Evolutionary conservation across 2,888 invertebrate genomes (phyloP), one percentile per base, ranked within the genome.

Genomic region (Odiellus spinosus): DNA sequence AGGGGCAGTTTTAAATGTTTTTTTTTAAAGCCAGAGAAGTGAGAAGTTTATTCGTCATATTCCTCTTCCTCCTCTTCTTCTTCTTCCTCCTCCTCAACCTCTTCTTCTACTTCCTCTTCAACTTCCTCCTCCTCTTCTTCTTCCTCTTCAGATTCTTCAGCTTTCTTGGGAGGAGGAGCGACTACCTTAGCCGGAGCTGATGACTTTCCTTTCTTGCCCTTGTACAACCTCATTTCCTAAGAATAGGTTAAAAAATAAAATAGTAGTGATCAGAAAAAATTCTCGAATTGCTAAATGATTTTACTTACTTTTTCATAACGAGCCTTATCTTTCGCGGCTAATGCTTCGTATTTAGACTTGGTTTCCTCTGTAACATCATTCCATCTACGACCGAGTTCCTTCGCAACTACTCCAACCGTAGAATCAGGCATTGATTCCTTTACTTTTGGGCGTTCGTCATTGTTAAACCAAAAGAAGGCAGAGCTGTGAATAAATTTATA

Each of bases 401-500:
- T 95, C 62, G 95, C 93, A 61, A 93, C 83, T 61, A 93, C 91
- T 18, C 95, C 95, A 63, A 96, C 93, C 42, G 88, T 83, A 66
- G 80, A 88, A 66, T 88, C 88, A 0, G 95, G 95, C 71, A 93
- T 84, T 51, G 76, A 75, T 49, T 79, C 82, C 71, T 91, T 90
- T 53, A 98, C 90, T 64, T 87, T 88, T 35, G 84, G 80, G 60
- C 98, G 81, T 67, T 93, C 93, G 64, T 96, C 96, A 67, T 90
- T 88, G 67, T 93, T 96, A 75, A 96, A 98, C 82, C 91, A 88
- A 75, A 98, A 98, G 76, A 96, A 98, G 46, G 95, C 96, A 58
- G 96, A 96, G 65, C 93, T 95, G 71, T 44, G 66, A 64, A 49
- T 32, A 53, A 56, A 48, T n/a, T n/a, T n/a, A n/a, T n/a, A n/a